Percentiles rank a stretch among this genome's conserved stretches.
Conservation (phyloP, 2,113 vertebrate species). For the Psittacus erithacus region DNA sequence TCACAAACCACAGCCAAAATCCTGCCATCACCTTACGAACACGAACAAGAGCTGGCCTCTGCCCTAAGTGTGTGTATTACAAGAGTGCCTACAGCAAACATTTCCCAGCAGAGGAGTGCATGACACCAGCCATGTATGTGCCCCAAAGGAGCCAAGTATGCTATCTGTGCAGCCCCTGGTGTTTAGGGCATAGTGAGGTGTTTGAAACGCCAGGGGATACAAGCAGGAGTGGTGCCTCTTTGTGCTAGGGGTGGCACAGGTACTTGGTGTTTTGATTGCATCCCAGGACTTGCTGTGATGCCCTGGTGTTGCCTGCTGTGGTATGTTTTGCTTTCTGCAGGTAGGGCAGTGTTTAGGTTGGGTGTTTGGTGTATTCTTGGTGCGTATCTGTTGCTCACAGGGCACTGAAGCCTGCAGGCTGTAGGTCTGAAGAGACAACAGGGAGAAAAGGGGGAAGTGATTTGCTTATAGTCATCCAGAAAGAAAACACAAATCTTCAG, state of each 20-base stretch:
- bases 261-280: background rate
- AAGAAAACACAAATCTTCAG: background rate
- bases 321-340: background rate
- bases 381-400: background rate
- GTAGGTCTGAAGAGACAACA: background rate
- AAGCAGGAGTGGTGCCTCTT: background rate
- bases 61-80: background rate
- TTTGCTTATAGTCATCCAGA: background rate
- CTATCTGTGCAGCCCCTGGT: background rate
- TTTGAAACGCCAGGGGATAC: background rate
- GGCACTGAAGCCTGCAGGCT: background rate
- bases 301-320: background rate
- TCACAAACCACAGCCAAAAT: background rate
- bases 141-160: background rate
- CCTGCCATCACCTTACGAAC: background rate
- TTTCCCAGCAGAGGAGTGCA: rapidly evolving
- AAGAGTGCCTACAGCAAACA: background rate
- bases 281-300: background rate
- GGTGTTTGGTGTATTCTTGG: background rate
- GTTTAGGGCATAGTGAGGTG: rapidly evolving
- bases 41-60: background rate
- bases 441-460: background rate
- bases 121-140: background rate
- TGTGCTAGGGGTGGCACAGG: background rate
- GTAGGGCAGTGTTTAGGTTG: background rate